These are phyloP conservation scores for Artibeus jamaicensis DNA, from an alignment of 2,797 vertebrate genomes.

Conservation along the genomic window DNA sequence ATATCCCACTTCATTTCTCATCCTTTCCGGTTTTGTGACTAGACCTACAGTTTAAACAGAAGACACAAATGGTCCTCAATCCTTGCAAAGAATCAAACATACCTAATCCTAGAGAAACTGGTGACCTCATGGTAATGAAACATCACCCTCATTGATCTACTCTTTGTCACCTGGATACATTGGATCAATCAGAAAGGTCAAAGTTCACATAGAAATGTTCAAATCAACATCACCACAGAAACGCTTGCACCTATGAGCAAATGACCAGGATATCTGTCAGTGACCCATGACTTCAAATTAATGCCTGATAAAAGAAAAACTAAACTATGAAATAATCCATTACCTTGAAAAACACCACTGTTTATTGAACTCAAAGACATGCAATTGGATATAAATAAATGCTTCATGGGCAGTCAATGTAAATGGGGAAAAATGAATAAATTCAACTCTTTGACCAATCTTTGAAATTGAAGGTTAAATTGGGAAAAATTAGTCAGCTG, in stretches of 20 bases:
- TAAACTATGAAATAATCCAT: conserved; percentile 6
- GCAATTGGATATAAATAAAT: not conserved
- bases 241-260: not conserved
- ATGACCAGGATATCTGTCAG: not conserved
- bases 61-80: not conserved
- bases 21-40: not conserved
- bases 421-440: not conserved
- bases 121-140: not conserved
- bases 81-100: not conserved
- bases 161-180: not conserved
- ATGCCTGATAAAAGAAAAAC: not conserved
- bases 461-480: not conserved
- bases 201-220: not conserved
- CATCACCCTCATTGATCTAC: not conserved
- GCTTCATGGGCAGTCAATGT: not conserved
- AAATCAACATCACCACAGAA: not conserved
- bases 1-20: not conserved
- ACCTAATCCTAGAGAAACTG: not conserved
- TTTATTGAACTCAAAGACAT: not conserved
- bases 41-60: not conserved
- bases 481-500: not conserved
- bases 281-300: not conserved
- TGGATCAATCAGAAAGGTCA: not conserved
- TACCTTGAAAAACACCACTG: not conserved
- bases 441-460: not conserved